These are phyloP conservation scores for Muschampia plurimacula DNA, from an alignment of 2,888 invertebrate genomes.

Conservation along the genomic window DNA sequence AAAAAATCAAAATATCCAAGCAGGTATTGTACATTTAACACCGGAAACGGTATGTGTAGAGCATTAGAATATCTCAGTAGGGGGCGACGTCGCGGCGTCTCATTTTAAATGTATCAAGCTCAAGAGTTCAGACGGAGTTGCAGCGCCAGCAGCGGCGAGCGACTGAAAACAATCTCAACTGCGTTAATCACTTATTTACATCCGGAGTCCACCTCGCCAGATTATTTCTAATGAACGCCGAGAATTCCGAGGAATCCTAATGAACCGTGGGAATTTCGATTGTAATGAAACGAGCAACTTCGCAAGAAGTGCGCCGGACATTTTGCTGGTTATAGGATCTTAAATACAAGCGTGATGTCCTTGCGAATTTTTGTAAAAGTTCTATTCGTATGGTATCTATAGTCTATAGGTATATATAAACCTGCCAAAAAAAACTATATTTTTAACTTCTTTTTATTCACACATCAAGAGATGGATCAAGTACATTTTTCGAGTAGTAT, in stretches of 20 bases:
- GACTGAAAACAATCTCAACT: conserved; percentile 83
- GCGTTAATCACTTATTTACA: conserved; percentile 85
- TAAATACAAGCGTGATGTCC: conserved; percentile 57
- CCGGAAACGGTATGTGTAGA: not conserved
- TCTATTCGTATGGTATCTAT: not conserved
- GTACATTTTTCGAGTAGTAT: no score
- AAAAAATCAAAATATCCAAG: no score
- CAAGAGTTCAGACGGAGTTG: conserved; percentile 71
- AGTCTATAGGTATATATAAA: no score
- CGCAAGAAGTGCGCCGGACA: conserved; percentile 40
- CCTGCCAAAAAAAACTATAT: no score
- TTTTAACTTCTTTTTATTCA: no score
- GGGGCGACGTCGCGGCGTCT: conserved; percentile 52
- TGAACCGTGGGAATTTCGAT: conserved; percentile 83
- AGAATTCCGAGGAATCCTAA: conserved; percentile 79
- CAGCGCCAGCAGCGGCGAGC: conserved; percentile 57
- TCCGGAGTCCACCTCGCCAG: conserved; percentile 72
- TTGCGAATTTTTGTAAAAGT: not conserved
- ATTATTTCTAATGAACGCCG: conserved; percentile 81
- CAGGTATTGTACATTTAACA: not conserved
- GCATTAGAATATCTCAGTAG: conserved; percentile 15
- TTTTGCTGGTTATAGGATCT: conserved; percentile 53
- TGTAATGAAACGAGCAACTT: conserved; percentile 73
- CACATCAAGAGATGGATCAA: no score
- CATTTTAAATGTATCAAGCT: conserved; percentile 74